Percentiles rank a stretch among this genome's conserved stretches.
Conservation (phyloP, 2,797 vertebrate genomes). For the Etheostoma nigrum region DNA sequence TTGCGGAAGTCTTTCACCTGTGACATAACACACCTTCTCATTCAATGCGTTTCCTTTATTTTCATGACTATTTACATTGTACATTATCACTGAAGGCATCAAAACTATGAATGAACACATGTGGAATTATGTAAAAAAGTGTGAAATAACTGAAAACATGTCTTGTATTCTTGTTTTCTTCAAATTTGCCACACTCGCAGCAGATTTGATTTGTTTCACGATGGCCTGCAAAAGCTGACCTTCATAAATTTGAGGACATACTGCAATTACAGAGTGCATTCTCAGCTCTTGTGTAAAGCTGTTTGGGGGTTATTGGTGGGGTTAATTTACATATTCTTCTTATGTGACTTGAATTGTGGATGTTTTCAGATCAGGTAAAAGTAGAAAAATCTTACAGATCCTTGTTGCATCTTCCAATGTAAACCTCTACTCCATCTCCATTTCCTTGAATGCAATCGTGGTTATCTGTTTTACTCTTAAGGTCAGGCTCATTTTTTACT, state of each 20-base stretch:
- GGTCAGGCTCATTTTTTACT: conserved; percentile 47
- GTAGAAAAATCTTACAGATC: neutral
- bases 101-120: no score
- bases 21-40: no score
- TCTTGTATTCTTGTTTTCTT: no score
- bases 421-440: conserved; percentile 4
- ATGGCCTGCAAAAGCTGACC: conserved; percentile 26
- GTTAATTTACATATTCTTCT: conserved; percentile 24
- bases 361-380: conserved; percentile 10
- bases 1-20: no score
- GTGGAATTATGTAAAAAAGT: no score
- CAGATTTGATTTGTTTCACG: conserved; percentile 41
- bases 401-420: neutral
- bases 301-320: neutral
- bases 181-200: conserved; percentile 4
- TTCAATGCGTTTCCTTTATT: no score
- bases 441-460: conserved; percentile 38
- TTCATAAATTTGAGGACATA: conserved; percentile 22
- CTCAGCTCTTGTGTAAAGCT: neutral
- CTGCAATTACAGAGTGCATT: neutral
- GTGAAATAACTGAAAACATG: no score
- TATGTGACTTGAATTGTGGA: neutral
- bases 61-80: no score
- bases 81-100: no score
- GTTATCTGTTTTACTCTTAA: conserved; percentile 46